A percentile compares a stretch with the other conserved stretches of the same genome.
Conservation (phyloP, 2,113 vertebrate species). For the Podarcis muralis region DNA sequence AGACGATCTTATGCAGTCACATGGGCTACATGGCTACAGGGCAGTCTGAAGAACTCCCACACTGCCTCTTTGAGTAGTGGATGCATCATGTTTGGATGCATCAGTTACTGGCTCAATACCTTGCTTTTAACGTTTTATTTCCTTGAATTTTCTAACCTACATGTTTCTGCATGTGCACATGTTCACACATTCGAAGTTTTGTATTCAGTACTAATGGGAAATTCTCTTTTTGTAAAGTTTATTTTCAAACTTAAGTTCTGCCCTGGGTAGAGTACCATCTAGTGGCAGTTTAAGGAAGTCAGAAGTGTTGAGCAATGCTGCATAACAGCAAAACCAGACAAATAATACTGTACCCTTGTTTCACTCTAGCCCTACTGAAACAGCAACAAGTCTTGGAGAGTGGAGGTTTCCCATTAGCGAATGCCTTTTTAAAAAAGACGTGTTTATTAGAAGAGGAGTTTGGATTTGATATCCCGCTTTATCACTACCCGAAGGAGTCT, state of each 20-base stretch:
- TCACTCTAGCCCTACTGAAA: not conserved
- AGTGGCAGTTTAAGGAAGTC: not conserved
- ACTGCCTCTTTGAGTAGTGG: not conserved
- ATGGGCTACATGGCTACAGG: not conserved
- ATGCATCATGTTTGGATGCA: not conserved
- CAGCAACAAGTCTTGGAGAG: not conserved
- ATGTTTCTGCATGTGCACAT: not conserved
- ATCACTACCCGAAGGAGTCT: too few species aligned
- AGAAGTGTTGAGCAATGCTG: not conserved
- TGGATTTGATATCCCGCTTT: too few species aligned
- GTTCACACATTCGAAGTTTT: not conserved
- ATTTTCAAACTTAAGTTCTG: not conserved
- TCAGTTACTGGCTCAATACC: not conserved
- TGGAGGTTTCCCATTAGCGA: not conserved
- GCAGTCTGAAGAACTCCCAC: not conserved
- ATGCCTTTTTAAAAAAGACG: not conserved
- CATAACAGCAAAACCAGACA: not conserved
- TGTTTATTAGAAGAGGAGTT: not conserved
- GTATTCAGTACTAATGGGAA: not conserved
- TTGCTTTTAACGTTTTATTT: not conserved
- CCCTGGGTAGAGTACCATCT: slow-evolving; percentile 5
- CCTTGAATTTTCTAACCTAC: not conserved
- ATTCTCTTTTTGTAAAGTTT: not conserved
- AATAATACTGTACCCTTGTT: not conserved
- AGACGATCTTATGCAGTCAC: not conserved